These are phyloP conservation scores for Drosophila ambigua DNA, from an alignment of 1,140 invertebrate species.

Conservation along the genomic window DNA sequence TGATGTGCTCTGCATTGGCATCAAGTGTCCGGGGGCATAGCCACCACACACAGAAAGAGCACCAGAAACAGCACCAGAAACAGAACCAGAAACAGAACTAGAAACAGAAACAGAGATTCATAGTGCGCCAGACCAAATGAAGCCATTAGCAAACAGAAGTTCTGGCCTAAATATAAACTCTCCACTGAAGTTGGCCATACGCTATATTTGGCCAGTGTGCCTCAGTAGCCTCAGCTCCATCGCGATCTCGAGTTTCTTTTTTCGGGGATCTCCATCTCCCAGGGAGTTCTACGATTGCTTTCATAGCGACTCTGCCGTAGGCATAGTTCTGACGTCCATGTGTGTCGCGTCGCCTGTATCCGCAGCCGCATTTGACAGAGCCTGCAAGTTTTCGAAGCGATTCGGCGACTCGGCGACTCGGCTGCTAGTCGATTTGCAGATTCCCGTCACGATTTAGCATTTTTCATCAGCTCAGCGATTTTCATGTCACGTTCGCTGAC, in stretches of 20 bases:
- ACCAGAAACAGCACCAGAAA: too few species aligned
- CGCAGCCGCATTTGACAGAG: conserved; percentile 15
- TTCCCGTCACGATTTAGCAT: conserved; percentile 69
- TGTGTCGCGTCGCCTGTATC: background rate
- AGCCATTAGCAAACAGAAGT: conserved; percentile 55
- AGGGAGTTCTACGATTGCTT: too few species aligned
- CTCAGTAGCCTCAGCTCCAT: background rate
- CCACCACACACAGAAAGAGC: conserved; percentile 21
- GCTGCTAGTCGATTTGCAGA: conserved; percentile 34
- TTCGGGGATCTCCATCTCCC: conserved; percentile 14
- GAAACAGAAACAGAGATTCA: too few species aligned
- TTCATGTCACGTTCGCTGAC: conserved; percentile 68
- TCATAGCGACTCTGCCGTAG: too few species aligned
- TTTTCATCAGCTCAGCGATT: conserved; percentile 70
- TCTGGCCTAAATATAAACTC: conserved; percentile 64
- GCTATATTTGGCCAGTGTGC: background rate
- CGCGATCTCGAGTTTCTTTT: conserved; percentile 35
- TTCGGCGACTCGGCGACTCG: conserved; percentile 9
- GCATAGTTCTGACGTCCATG: too few species aligned
- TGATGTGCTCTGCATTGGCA: conserved; percentile 52
- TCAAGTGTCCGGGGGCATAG: conserved; percentile 64
- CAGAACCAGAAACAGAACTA: conserved; percentile 1
- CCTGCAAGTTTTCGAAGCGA: conserved; percentile 27
- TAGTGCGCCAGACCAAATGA: conserved; percentile 37
- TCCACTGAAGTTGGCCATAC: conserved; percentile 39